phyloP scores from a whole-genome alignment of 2,113 vertebrate genomes.

The Charina bottae region DNA sequence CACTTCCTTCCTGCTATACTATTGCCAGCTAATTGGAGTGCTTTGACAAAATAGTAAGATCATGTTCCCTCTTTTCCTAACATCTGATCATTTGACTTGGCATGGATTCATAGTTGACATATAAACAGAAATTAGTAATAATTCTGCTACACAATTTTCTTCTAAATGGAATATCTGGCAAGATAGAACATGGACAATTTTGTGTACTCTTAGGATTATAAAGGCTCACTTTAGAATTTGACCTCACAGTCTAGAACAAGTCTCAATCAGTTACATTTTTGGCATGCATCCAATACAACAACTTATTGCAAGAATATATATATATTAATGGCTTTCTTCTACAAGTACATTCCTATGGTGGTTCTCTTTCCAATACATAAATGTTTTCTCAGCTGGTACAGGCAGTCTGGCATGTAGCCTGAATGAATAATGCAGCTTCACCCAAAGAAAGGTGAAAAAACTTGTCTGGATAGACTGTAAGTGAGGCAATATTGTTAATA shows the following conservation, averaged over 20 bases:
- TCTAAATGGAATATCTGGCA: neutral
- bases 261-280: neutral
- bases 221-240: neutral
- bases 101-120: neutral
- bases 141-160: neutral
- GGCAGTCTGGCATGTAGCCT: neutral
- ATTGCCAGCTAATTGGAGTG: neutral
- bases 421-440: neutral
- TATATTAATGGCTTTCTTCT: neutral
- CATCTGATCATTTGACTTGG: neutral
- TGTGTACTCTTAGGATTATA: neutral
- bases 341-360: neutral
- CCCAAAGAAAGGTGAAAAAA: neutral
- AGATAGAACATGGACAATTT: neutral
- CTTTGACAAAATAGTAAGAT: neutral
- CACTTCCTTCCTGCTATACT: neutral
- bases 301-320: neutral
- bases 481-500: neutral
- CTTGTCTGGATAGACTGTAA: neutral
- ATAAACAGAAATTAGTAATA: neutral
- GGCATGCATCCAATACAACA: neutral
- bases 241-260: neutral
- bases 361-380: neutral
- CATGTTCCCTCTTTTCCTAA: neutral
- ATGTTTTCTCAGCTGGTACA: neutral